Percentiles rank a stretch among this genome's conserved stretches.
Conservation (phyloP, 2,888 invertebrate genomes). For the Notocelia uddmanniana region DNA sequence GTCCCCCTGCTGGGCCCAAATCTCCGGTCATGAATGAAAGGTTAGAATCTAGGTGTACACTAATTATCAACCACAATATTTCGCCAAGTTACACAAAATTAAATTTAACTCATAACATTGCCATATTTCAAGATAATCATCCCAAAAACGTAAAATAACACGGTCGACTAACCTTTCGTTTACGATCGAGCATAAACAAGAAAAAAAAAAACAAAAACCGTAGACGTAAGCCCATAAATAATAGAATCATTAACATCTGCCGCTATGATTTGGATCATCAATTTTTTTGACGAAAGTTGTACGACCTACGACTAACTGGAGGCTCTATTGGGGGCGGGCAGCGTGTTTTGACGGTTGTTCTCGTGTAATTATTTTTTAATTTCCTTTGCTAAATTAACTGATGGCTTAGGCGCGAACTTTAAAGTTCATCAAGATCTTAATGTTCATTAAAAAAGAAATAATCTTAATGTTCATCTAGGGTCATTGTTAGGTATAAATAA, state of each 20-base stretch:
- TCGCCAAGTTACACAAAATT: not conserved
- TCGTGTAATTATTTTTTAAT: slow-evolving; percentile 63
- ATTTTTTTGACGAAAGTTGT: slow-evolving; percentile 70
- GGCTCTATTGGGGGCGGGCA: slow-evolving; percentile 67
- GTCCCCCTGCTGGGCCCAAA: too few relatives aligned
- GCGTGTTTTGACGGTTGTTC: slow-evolving; percentile 77
- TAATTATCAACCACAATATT: not conserved
- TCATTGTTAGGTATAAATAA: not conserved
- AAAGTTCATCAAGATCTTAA: slow-evolving; percentile 26
- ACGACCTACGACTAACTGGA: slow-evolving; percentile 50
- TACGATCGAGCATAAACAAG: slow-evolving; percentile 56
- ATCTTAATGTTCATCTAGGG: not conserved
- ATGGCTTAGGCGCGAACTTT: slow-evolving; percentile 18
- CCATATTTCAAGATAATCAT: slow-evolving; percentile 52
- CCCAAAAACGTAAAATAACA: slow-evolving; percentile 62
- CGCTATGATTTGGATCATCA: slow-evolving; percentile 77
- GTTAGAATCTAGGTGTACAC: not conserved
- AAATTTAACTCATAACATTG: slow-evolving; percentile 19
- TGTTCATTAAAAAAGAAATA: slow-evolving; percentile 8
- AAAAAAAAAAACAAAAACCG: slow-evolving; percentile 59
- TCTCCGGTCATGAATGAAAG: too few relatives aligned
- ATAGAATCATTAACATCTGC: slow-evolving; percentile 86
- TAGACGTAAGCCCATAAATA: slow-evolving; percentile 79
- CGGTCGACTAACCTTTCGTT: slow-evolving; percentile 58
- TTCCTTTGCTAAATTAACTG: slow-evolving; percentile 46